Conservation (phyloP, 2,797 vertebrate species). For the Babyrousa celebensis region DNA sequence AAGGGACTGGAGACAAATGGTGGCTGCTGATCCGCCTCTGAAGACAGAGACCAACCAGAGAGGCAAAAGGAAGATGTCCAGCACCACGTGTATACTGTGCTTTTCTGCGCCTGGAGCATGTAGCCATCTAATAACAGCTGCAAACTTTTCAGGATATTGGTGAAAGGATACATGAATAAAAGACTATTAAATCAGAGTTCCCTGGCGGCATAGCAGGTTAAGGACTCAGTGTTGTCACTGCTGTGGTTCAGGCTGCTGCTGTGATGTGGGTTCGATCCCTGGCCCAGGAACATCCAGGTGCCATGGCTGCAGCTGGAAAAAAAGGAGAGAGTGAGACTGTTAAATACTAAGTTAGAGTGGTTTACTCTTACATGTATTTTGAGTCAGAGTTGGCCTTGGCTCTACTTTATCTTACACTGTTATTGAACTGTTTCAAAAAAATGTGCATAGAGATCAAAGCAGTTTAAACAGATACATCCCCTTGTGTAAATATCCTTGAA, state of each 20-base stretch:
- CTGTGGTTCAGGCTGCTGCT: too few relatives aligned
- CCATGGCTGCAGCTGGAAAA: too few relatives aligned
- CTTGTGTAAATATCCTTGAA: conserved; percentile 89
- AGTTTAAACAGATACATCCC: conserved; percentile 88
- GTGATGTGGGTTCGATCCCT: too few relatives aligned
- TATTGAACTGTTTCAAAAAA: conserved; percentile 87
- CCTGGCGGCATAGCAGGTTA: too few relatives aligned
- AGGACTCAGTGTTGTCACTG: too few relatives aligned
- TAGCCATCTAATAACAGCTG: neutral
- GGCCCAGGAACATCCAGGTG: too few relatives aligned
- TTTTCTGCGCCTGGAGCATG: neutral
- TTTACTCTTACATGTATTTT: conserved; percentile 76
- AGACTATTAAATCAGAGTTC: too few relatives aligned
- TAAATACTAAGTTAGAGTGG: neutral
- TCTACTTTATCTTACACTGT: conserved; percentile 84
- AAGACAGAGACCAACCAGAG: neutral
- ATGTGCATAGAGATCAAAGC: conserved; percentile 89
- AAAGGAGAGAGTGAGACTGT: neutral
- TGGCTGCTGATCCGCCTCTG: neutral
- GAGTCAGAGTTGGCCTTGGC: conserved; percentile 76
- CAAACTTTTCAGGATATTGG: neutral
- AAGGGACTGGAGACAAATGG: neutral
- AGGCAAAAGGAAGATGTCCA: neutral
- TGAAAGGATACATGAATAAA: conserved; percentile 50
- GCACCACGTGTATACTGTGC: accelerated